A percentile compares a stretch with the other conserved stretches of the same genome.
Conservation (phyloP, 1,140 invertebrate species). For the Lepeophtheirus salmonis region DNA sequence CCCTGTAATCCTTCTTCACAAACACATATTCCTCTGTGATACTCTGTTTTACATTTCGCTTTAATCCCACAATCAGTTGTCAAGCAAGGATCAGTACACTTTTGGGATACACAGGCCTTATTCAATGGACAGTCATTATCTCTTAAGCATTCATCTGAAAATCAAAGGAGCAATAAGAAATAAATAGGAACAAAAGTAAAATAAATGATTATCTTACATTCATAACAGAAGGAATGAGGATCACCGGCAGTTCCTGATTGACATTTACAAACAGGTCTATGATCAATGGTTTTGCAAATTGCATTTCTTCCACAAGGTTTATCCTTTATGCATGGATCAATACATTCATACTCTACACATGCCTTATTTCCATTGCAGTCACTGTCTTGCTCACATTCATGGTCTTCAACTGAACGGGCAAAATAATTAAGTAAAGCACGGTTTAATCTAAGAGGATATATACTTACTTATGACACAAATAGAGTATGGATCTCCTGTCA, state of each 20-base stretch:
- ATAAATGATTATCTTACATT: constrained; percentile 36
- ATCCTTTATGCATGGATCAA: constrained; percentile 45
- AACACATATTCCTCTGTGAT: constrained; percentile 60
- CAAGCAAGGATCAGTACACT: constrained; percentile 62
- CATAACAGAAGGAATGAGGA: constrained; percentile 24
- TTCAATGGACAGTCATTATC: constrained; percentile 24
- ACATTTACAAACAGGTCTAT: constrained; percentile 26
- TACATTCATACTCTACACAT: constrained; percentile 33
- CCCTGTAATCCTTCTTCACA: constrained; percentile 59
- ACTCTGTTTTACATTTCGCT: constrained; percentile 64
- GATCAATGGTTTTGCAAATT: constrained; percentile 35
- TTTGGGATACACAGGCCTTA: constrained; percentile 39
- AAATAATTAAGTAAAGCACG: too few species aligned
- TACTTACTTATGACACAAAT: constrained; percentile 44
- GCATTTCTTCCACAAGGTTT: constrained; percentile 48
- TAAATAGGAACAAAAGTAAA: constrained; percentile 45
- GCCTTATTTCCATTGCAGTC: constrained; percentile 25
- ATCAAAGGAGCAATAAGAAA: constrained; percentile 2
- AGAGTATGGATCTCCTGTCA: constrained; percentile 44
- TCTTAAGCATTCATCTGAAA: constrained; percentile 23
- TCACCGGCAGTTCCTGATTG: constrained; percentile 25
- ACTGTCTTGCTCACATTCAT: constrained; percentile 23
- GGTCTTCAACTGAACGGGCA: constrained; percentile 24
- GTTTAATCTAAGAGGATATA: background rate
- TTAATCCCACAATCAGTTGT: constrained; percentile 44